phyloP scores from a whole-genome alignment of 2,113 vertebrate genomes.

The Elachura formosa region DNA sequence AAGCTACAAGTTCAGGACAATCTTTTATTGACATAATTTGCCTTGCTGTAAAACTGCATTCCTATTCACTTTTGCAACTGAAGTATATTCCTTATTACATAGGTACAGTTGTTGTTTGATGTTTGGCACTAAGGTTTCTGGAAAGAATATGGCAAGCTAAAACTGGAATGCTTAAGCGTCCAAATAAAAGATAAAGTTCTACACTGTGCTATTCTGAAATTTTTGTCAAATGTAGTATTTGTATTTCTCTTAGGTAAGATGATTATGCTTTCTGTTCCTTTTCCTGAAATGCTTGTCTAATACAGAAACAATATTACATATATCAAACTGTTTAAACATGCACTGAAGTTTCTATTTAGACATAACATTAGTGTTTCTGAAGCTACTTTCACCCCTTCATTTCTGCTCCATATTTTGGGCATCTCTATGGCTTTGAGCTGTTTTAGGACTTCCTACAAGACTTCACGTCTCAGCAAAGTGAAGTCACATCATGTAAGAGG shows the following conservation, averaged over 20 bases:
- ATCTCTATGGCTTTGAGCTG: background rate
- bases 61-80: background rate
- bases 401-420: background rate
- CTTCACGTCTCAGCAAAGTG: background rate
- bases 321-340: background rate
- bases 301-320: background rate
- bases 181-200: background rate
- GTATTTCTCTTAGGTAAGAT: background rate
- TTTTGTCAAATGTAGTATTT: background rate
- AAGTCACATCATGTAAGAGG: background rate
- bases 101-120: background rate
- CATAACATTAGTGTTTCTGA: background rate
- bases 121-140: background rate
- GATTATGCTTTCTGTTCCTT: background rate
- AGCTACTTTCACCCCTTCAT: background rate
- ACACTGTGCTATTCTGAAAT: background rate
- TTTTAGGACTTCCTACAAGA: background rate
- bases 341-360: background rate
- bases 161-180: background rate
- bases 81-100: background rate
- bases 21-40: background rate
- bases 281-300: background rate
- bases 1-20: background rate
- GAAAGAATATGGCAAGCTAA: accelerated
- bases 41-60: background rate